Base-by-base conservation (phyloP, 2,888 invertebrate species). In the Scotopteryx bipunctaria region DNA sequence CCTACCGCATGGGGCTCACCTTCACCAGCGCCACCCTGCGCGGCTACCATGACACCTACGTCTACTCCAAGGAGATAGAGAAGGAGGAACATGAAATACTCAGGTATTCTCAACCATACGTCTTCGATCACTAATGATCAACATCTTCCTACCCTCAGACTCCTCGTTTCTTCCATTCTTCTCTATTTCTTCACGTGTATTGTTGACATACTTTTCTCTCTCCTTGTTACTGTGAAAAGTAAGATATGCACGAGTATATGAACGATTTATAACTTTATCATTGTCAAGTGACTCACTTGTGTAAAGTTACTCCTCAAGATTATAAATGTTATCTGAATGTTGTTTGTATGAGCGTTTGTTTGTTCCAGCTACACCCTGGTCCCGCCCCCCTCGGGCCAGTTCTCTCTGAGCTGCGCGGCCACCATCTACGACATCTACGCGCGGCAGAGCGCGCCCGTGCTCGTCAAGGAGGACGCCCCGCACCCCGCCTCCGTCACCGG, bases 381-480 rank as follows among this genome's bases (percentile, higher is more conserved):
- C 21, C 84, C 90, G 1, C 88, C 89, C 0, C 57, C 81, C 0
- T 76, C 69, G 13, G 91, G 91, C 0, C 91, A 92, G 59, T 87
- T 93, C 60, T 70, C 88, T 14, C 78, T 93, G 56, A 83, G 91
- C 57, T 93, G 93, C 66, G 91, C 91, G 51, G 92, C 93, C 4
- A 90, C 91, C 11, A 90, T 93, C 55, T 93, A 89, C 76, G 91
- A 92, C 65, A 85, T 93, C 64, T 93, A 93, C 75, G 85, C 91
- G 44, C 83, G 92, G 55, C 91, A 88, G 67, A 92, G 92, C 59
- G 86, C 91, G 11, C 88, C 91, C 11, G 78, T 91, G 5, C 76
- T 79, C 73, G 84, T 93, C 46, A 85, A 84, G 63, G 93, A 93
- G 50, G 93, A 93, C 55, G 87, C 92, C 0, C 92, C 92, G 0